Base-by-base conservation (phyloP, 2,113 vertebrate species). In the Cheilinus undulatus region DNA sequence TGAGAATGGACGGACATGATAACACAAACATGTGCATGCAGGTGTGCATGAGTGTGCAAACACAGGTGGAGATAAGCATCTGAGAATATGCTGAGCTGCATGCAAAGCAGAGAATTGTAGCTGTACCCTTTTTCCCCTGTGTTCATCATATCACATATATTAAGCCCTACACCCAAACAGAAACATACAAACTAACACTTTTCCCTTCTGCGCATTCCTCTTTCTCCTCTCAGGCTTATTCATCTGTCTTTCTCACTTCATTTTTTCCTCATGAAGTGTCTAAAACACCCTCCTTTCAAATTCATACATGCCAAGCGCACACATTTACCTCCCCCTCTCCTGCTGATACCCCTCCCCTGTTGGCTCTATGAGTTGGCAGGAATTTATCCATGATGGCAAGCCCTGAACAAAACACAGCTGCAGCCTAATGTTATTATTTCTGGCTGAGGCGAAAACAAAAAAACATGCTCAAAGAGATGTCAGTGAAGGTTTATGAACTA, bases 341-440 rank as follows among this genome's bases (percentile, higher is more conserved):
- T 43, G 23, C 5, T 15, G 12, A 26, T 19, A 67, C 22, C 69
- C 54, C 75, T 40, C 75, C 34, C 20, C 1, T 1, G 45, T 56
- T 78, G 1, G 4, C 71, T 63, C 79, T 78, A 40, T 46, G 83
- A 88, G 68, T 64, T 85, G 81, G 82, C 76, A 87, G 68, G 77
- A 83, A 87, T 88, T 59, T 73, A 86, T 89, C 87, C 70, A 82
- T 42, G 84, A 68, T 75, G 67, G 69, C 76, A 80, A 61, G 71
- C 61, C 66, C 28, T 61, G 3, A 62, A 71, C 76, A 77, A 64
- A 84, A 62, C 67, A 14, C 51, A 64, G 46, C 69, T 53, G 52
- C 51, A 61, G 65, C 59, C 83, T 49, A 24, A 73, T 80, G 62
- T 83, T 76, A 68, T 78, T 84, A 86, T 85, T 91, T 88, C 78